Base-by-base conservation (phyloP, 1,140 invertebrate genomes). In the Frieseomelitta varia region DNA sequence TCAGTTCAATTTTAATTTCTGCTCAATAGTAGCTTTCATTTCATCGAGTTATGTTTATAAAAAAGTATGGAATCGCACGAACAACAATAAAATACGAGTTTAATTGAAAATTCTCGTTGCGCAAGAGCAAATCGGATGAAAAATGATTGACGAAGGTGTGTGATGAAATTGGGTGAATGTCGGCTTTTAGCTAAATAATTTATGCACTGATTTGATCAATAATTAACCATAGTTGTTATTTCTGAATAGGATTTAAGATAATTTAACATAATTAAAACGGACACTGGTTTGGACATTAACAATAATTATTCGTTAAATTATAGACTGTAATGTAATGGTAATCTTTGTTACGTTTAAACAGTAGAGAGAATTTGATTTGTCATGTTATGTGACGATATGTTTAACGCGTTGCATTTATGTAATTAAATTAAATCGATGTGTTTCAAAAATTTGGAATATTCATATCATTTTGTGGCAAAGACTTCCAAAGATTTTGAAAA, bases 271-370 rank as follows among this genome's bases (percentile, higher is more conserved):
- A 56, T 74, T 56, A 39, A 30, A 55, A 17, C 12, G 34, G 21
- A 47, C 34, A n/a, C 21, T 21, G 34, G 12, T 47, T 51, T 27
- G n/a, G n/a, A 51, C 39, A 12, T 27, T 72, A 4, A 39, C 21
- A n/a, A 39, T 39, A 61, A 76, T 76, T 76, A 17, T 39, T 61
- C 19, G 55, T n/a, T 76, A 24, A n/a, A 61, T 58, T 61, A n/a
- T n/a, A 34, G 21, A 24, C 0, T 24, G 19, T 58, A 21, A 24
- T 34, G 8, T 34, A 51, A 47, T 47, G 4, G 10, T 24, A 47
- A 24, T 34, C 11, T 39, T 39, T 24, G 19, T 39, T 30, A 39
- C 30, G 12, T 69, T 24, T 24, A 2, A 39, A 4, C 34, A 34
- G 3, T 39, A 27, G 34, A 39, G 19, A 24, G 10, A 39, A 39